Percentiles rank a stretch among this genome's conserved stretches.
phyloP scores from a whole-genome alignment of 2,888 invertebrate genomes.

The Monochamus alternatus region DNA sequence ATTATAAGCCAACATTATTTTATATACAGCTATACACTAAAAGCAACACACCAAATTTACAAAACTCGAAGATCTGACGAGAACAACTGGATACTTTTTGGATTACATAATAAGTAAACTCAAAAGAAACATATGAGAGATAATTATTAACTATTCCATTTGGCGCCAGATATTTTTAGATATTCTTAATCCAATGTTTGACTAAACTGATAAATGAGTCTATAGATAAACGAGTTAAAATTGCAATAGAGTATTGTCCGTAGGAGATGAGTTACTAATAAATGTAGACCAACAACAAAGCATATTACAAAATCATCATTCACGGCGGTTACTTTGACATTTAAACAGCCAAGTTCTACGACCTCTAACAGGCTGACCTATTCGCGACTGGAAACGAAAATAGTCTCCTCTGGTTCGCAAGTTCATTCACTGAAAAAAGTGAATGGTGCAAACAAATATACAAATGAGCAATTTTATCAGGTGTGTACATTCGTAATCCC shows the following conservation, averaged over 20 bases:
- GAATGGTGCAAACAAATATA: neutral
- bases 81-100: too few relatives aligned
- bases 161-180: conserved; percentile 10
- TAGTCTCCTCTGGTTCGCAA: neutral
- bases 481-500: too few relatives aligned
- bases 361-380: conserved; percentile 6
- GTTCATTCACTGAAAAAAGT: conserved; percentile 13
- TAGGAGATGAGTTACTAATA: neutral
- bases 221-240: conserved; percentile 3
- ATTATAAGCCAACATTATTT: too few relatives aligned
- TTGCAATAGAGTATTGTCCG: neutral
- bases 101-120: too few relatives aligned
- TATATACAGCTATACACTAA: too few relatives aligned
- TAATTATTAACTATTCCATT: neutral
- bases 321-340: conserved; percentile 6
- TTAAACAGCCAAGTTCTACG: conserved; percentile 13
- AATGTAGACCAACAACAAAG: conserved; percentile 12
- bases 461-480: too few relatives aligned
- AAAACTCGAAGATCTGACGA: too few relatives aligned
- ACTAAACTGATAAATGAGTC: neutral
- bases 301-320: conserved; percentile 10
- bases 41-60: too few relatives aligned
- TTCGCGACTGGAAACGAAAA: conserved; percentile 17
- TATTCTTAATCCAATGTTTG: neutral
- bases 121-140: too few relatives aligned